Base-by-base conservation (phyloP, 2,888 invertebrate genomes). In the Phortica magna region DNA sequence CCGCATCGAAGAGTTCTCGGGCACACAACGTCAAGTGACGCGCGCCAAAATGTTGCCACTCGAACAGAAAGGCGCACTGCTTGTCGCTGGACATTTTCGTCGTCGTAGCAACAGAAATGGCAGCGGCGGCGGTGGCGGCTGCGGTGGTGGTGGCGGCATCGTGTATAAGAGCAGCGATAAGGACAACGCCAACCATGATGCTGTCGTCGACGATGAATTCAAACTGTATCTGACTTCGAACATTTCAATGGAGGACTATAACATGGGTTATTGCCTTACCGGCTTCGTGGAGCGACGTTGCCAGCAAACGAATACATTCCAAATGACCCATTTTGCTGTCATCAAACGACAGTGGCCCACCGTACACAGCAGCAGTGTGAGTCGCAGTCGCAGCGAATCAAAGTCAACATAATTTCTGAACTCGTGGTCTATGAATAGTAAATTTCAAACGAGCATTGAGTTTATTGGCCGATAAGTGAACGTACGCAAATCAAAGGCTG, bases 231-330 rank as follows among this genome's bases (percentile, higher is more conserved):
- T 97, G 89, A 96, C 96, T 78, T 96, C 96, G 78, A 96, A 96
- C 92, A 96, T 97, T 87, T 95, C 96, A 68, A 95, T 95, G 88
- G 95, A 96, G 73, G 97, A 97, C 92, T 96, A 96, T 93, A 96
- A 96, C 92, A 96, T 96, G 95, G 97, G 97, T 72, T 97, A 97
- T 93, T 96, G 96, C 89, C 96, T 97, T 94, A 97, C 96, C 0
- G 97, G 97, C 12, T 96, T 96, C 12, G 93, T 97, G 88, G 97
- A 97, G 91, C 93, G 96, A 19, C 96, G 96, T 83, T 94, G 94
- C 90, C 95, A 95, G 83, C 94, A 95, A 89, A 94, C 95, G 84
- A 96, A 96, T 92, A 94, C 94, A 89, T 95, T 96, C 92, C 96
- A 96, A 91, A 95, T 96, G 93, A 96, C 97, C 77, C 97, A 97